phyloP scores from a whole-genome alignment of 2,888 invertebrate genomes.

The Ditula angustiorana region DNA sequence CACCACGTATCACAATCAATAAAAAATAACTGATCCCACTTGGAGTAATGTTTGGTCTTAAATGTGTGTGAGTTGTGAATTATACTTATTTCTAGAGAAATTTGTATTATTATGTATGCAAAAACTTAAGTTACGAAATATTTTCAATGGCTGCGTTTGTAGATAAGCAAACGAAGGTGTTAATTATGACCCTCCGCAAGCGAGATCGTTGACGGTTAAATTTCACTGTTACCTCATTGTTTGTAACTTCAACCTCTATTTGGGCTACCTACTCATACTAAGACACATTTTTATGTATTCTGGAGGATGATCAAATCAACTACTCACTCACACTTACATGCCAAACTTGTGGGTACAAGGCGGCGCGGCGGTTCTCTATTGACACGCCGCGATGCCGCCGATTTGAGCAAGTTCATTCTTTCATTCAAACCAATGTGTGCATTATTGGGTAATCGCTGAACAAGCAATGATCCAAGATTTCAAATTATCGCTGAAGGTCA shows the following conservation, averaged over 20 bases:
- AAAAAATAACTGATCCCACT: neutral
- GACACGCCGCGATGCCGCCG: slow-evolving; percentile 11
- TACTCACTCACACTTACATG: slow-evolving; percentile 1
- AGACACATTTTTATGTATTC: slow-evolving; percentile 20
- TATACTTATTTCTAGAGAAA: slow-evolving; percentile 20
- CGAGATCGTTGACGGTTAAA: slow-evolving; percentile 43
- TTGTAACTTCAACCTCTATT: slow-evolving; percentile 47
- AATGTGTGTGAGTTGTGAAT: slow-evolving; percentile 21
- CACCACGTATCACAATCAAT: too few species aligned
- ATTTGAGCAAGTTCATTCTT: slow-evolving; percentile 13
- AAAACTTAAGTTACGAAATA: slow-evolving; percentile 29
- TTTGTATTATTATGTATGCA: slow-evolving; percentile 27
- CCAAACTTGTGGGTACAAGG: neutral
- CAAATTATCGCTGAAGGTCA: slow-evolving; percentile 22
- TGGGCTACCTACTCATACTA: slow-evolving; percentile 37
- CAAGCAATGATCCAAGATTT: slow-evolving; percentile 28
- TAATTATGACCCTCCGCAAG: slow-evolving; percentile 52
- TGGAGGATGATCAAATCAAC: slow-evolving; percentile 1
- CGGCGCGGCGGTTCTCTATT: slow-evolving; percentile 13
- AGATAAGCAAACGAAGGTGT: slow-evolving; percentile 54
- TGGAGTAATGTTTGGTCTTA: neutral
- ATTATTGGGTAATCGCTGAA: slow-evolving; percentile 29
- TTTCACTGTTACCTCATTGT: slow-evolving; percentile 59
- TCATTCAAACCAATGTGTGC: slow-evolving; percentile 25
- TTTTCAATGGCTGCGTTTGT: slow-evolving; percentile 33